Evolutionary conservation across 2,888 invertebrate species (phyloP).

Genomic region (Agrochola lychnidis): DNA sequence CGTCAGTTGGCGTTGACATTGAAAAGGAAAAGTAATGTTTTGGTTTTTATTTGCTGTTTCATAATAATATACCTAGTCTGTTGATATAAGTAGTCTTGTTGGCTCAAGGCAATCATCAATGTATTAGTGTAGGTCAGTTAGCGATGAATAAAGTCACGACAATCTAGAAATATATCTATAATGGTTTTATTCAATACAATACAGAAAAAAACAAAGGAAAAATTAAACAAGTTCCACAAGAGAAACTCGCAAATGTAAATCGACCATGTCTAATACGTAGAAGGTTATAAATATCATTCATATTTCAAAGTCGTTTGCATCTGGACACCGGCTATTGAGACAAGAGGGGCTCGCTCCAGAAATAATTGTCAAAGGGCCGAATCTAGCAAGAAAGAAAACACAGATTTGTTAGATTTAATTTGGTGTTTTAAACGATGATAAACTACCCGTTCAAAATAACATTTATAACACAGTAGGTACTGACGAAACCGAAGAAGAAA

Average conservation of each 20-base stretch:
- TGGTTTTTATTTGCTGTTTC: conserved; percentile 19
- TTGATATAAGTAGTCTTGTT: neutral
- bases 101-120: neutral
- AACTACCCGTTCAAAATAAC: neutral
- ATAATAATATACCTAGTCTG: conserved; percentile 10
- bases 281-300: conserved; percentile 88
- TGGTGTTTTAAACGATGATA: neutral
- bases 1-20: conserved; percentile 30
- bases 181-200: neutral
- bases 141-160: neutral
- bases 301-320: conserved; percentile 90
- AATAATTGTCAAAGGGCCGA: conserved; percentile 81
- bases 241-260: conserved; percentile 70
- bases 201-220: neutral
- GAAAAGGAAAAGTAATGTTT: conserved; percentile 43
- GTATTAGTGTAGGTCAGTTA: conserved; percentile 20
- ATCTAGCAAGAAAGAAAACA: conserved; percentile 60
- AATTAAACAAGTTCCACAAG: conserved; percentile 20
- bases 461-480: no score
- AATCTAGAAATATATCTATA: neutral
- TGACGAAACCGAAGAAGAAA: neutral
- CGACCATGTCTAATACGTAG: conserved; percentile 72
- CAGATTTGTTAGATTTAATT: neutral
- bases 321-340: conserved; percentile 88
- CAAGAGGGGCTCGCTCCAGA: conserved; percentile 76